Evolutionary conservation across 2,797 vertebrate species (phyloP).

Genomic region (Hephaestus fuliginosus): DNA sequence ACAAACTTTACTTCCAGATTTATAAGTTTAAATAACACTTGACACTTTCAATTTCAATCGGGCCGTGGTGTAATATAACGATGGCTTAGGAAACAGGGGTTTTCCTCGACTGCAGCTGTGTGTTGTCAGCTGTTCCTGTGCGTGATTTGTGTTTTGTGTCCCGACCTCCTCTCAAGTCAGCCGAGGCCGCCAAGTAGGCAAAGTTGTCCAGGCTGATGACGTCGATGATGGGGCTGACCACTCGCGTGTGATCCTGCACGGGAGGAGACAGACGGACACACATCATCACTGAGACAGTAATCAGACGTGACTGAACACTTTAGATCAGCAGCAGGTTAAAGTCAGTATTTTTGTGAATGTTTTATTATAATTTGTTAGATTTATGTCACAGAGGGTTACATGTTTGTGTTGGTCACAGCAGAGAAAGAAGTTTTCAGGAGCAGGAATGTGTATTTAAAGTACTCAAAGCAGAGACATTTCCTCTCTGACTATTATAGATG

Average conservation of each 20-base stretch:
- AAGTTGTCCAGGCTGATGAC: conserved; percentile 99
- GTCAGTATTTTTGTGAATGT: neutral
- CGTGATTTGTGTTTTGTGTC: conserved; percentile 20
- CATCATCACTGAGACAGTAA: neutral
- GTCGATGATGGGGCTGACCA: conserved; percentile 99
- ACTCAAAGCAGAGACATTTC: too few relatives aligned
- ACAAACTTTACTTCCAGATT: neutral
- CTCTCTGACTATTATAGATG: too few relatives aligned
- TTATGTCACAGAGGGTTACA: neutral
- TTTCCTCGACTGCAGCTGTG: conserved; percentile 41
- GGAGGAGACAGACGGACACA: conserved; percentile 3
- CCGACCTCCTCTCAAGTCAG: conserved; percentile 97
- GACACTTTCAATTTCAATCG: neutral
- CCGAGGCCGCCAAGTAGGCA: conserved; percentile 97
- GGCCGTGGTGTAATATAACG: neutral
- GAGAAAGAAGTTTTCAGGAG: too few relatives aligned
- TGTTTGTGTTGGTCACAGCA: too few relatives aligned
- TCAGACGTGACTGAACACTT: neutral
- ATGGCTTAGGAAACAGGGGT: conserved; percentile 2
- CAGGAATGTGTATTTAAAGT: too few relatives aligned
- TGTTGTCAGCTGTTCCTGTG: conserved; percentile 22
- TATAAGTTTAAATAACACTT: neutral
- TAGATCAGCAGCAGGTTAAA: neutral
- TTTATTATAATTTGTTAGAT: neutral
- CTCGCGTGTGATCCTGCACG: conserved; percentile 94